Percentiles rank a stretch among this genome's conserved stretches.
Conservation (phyloP, 2,888 invertebrate genomes). For the Apocheima hispidaria region DNA sequence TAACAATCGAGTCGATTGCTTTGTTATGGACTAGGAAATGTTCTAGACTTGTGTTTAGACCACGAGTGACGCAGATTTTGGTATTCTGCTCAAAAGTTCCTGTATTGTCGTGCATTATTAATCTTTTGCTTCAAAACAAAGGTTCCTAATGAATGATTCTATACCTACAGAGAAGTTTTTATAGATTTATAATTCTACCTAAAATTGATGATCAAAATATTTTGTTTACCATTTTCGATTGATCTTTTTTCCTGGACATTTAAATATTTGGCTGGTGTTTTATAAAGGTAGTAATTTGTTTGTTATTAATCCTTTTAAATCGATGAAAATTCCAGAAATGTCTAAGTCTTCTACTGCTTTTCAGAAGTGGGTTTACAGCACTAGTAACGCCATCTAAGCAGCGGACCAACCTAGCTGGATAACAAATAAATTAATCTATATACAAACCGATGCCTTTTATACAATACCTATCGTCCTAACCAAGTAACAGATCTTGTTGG, state of each 20-base stretch:
- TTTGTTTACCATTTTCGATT: no score
- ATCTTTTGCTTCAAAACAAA: not conserved
- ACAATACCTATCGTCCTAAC: not conserved
- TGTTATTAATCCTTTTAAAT: no score
- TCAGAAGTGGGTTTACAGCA: no score
- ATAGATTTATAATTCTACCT: not conserved
- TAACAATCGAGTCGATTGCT: conserved; percentile 20
- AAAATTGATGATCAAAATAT: no score
- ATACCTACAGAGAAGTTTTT: no score
- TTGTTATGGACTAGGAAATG: conserved; percentile 15
- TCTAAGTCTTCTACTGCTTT: no score
- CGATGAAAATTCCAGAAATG: no score
- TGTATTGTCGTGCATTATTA: not conserved
- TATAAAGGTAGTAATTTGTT: no score
- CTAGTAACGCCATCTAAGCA: not conserved
- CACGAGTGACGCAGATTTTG: not conserved
- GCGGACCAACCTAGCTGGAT: not conserved
- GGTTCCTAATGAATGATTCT: not conserved
- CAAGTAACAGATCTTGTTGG: not conserved
- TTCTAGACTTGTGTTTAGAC: conserved; percentile 4
- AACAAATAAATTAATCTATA: not conserved
- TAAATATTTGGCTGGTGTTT: no score
- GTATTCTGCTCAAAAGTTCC: not conserved
- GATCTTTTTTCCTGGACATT: no score
- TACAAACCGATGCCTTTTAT: not conserved